Conservation (phyloP, 2,797 vertebrate species). For the Sebastes taczanowskii region DNA sequence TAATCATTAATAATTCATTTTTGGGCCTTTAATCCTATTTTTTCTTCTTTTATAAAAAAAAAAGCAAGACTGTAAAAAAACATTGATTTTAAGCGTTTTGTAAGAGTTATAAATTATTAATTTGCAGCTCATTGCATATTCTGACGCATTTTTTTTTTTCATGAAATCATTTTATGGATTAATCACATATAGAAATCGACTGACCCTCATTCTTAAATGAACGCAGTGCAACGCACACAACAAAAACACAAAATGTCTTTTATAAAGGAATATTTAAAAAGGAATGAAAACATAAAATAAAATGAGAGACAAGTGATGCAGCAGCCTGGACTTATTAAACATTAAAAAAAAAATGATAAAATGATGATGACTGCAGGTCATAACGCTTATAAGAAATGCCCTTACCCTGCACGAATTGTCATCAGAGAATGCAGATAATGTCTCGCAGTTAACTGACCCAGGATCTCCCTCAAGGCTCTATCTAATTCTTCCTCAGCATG, state of each 20-base stretch:
- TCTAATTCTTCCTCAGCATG: conserved; percentile 94
- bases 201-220: conserved; percentile 18
- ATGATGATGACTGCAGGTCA: conserved; percentile 72
- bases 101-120: conserved; percentile 72
- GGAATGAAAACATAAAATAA: conserved; percentile 1
- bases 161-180: conserved; percentile 48
- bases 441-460: conserved; percentile 93
- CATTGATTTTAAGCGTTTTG: conserved; percentile 47
- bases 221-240: conserved; percentile 35
- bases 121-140: conserved; percentile 55
- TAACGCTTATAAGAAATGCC: conserved; percentile 81
- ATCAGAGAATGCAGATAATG: conserved; percentile 95
- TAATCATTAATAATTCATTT: conserved; percentile 21
- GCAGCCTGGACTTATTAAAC: conserved; percentile 59
- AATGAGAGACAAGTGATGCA: conserved; percentile 59
- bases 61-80: conserved; percentile 31
- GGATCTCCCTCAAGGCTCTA: conserved; percentile 95
- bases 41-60: background rate
- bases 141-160: conserved; percentile 58
- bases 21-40: conserved; percentile 37
- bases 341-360: background rate
- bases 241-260: conserved; percentile 20
- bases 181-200: conserved; percentile 20
- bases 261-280: background rate
- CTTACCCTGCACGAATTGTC: conserved; percentile 96